Percentiles rank a stretch among this genome's conserved stretches.
phyloP scores from a whole-genome alignment of 1,140 invertebrate genomes.

The Eurosta solidaginis region DNA sequence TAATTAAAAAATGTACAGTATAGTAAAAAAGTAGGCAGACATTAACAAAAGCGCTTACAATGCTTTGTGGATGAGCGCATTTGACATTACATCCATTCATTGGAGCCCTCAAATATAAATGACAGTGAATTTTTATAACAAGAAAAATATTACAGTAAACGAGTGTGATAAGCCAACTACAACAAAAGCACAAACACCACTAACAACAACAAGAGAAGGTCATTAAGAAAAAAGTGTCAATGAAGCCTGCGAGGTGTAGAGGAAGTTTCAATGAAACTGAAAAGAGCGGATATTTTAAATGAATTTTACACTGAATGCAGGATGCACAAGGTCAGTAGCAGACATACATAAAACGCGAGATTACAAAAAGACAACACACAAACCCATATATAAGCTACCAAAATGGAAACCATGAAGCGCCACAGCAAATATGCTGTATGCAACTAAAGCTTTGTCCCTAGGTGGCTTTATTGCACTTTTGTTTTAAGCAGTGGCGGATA shows the following conservation, averaged over 20 bases:
- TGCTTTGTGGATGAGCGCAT: no score
- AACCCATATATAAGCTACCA: neutral
- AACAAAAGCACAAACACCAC: neutral
- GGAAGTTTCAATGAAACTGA: neutral
- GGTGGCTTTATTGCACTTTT: neutral
- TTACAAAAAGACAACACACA: neutral
- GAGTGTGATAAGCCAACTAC: neutral
- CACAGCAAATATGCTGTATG: neutral
- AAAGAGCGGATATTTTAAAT: conserved; percentile 14
- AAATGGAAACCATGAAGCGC: neutral
- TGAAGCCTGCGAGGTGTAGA: neutral
- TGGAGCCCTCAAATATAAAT: no score
- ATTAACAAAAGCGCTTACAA: neutral
- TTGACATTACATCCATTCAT: no score
- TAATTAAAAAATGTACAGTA: neutral
- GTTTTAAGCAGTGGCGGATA: neutral
- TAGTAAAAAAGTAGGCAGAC: neutral
- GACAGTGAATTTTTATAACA: neutral
- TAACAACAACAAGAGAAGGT: conserved; percentile 8
- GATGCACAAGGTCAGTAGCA: conserved; percentile 2
- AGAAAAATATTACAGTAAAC: neutral
- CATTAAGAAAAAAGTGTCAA: neutral
- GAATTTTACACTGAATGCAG: conserved; percentile 11
- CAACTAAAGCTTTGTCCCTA: neutral
- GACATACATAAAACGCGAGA: conserved; percentile 11